A percentile compares a stretch with the other conserved stretches of the same genome.
These are phyloP conservation scores for Irena cyanogastra DNA, from an alignment of 2,113 vertebrate genomes.

Conservation along the genomic window DNA sequence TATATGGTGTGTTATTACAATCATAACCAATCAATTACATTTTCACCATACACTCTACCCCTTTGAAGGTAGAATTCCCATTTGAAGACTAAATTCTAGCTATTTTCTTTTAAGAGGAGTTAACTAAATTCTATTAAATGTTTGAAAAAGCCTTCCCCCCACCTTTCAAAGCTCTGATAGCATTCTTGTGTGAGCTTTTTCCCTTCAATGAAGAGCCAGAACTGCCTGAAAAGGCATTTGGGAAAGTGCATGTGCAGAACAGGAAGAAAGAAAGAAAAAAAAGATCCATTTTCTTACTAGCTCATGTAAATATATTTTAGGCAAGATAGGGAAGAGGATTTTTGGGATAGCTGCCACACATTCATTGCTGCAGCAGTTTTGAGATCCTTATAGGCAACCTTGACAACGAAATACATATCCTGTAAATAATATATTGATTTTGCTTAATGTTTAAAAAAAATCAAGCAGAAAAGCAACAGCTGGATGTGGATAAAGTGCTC, in stretches of 20 bases:
- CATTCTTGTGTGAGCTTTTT: neutral
- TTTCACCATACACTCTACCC: neutral
- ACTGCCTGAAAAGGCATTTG: neutral
- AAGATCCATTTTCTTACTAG: neutral
- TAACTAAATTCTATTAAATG: neutral
- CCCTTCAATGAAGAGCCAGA: neutral
- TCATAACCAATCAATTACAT: neutral
- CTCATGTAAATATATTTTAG: neutral
- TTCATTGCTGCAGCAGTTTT: neutral
- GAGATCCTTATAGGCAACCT: neutral
- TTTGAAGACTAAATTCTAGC: neutral
- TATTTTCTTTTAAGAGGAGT: neutral
- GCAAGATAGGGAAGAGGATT: neutral
- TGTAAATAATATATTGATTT: neutral
- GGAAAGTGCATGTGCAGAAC: neutral
- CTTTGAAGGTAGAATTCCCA: neutral
- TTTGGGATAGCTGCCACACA: neutral
- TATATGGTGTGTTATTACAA: neutral
- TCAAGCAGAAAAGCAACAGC: neutral
- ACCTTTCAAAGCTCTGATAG: neutral
- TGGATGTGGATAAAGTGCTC: neutral
- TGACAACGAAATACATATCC: neutral
- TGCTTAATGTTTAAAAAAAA: neutral
- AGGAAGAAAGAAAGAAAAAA: too few species aligned
- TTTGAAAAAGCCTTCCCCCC: neutral